Evolutionary conservation across 2,113 vertebrate genomes (phyloP), one percentile per base, ranked within the genome.

Genomic region (Triplophysa siluroides): DNA sequence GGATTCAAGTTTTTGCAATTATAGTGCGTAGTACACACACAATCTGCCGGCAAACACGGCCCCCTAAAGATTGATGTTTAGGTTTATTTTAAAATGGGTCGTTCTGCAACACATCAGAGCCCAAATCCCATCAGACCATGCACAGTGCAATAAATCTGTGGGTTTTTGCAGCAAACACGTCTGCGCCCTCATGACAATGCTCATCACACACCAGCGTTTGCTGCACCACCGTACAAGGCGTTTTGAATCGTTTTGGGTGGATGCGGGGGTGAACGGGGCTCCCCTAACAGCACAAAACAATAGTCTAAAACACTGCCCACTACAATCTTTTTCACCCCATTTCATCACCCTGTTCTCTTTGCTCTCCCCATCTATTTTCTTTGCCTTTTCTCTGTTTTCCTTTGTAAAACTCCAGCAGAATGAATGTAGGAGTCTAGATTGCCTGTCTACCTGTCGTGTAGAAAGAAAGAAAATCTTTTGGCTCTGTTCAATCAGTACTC

Each of bases 401-500:
- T 18, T 77, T 50, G 8, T 63, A 41, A 33, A 14, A 33, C 52
- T 61, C 56, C 33, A 14, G 38, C 21, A 62, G 33, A 65, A 65
- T 54, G 45, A 77, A 38, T 38, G 43, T n/a, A 47, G 61, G 26
- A 65, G 41, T 65, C 74, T 76, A 21, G 61, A 63, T 63, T 76
- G 61, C 21, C 41, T 52, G 61, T 64, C 61, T 43, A 52, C 24
- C 52, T 76, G 74, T 54, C 47, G 52, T 65, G 23, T 52, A 29
- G 29, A 29, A 29, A 65, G 54, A 60, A 41, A 3, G 60, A 63
- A 47, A 63, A 47, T 45, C 58, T 29, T 75, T 24, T n/a, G 61
- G 33, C n/a, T 60, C 54, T 60, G 58, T 73, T 60, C 73, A 76
- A 76, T 76, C 73, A 76, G 52, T 29, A 8, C 54, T n/a, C 19